These are phyloP conservation scores for Zygaena filipendulae DNA, from an alignment of 2,888 invertebrate species.

Conservation along the genomic window DNA sequence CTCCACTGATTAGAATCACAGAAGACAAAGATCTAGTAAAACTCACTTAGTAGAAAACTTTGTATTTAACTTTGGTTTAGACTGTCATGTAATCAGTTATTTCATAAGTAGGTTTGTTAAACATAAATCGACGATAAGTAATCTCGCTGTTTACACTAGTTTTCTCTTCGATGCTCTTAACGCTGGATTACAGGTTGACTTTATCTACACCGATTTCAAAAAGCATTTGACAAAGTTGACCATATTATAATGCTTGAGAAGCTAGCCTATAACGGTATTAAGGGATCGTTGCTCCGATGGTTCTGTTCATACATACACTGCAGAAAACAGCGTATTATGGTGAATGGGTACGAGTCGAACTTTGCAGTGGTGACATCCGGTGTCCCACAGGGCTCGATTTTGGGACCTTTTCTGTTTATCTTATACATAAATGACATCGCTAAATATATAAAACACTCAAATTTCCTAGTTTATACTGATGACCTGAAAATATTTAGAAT, in stretches of 20 bases:
- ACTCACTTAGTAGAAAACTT: no score
- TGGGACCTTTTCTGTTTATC: slow-evolving; percentile 12
- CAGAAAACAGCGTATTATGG: slow-evolving; percentile 9
- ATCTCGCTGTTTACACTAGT: slow-evolving; percentile 5
- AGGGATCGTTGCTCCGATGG: slow-evolving; percentile 7
- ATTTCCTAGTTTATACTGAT: slow-evolving; percentile 4
- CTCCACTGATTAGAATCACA: neutral
- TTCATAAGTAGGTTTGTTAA: no score
- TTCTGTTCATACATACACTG: slow-evolving; percentile 12
- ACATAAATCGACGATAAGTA: slow-evolving; percentile 1
- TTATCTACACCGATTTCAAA: slow-evolving; percentile 10
- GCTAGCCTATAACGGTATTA: slow-evolving; percentile 11
- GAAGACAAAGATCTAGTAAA: neutral
- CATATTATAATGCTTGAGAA: slow-evolving; percentile 10
- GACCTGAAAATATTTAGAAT: slow-evolving; percentile 3
- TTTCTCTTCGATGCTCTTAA: slow-evolving; percentile 1
- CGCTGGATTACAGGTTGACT: neutral
- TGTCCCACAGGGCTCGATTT: slow-evolving; percentile 13
- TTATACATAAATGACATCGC: no score
- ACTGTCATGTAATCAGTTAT: no score
- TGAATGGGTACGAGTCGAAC: slow-evolving; percentile 9
- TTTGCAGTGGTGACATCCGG: slow-evolving; percentile 8
- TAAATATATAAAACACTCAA: slow-evolving; percentile 3
- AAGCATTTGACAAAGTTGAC: slow-evolving; percentile 15
- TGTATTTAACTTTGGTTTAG: no score